Evolutionary conservation across 2,113 vertebrate genomes (phyloP).

Genomic region (Alectura lathami): DNA sequence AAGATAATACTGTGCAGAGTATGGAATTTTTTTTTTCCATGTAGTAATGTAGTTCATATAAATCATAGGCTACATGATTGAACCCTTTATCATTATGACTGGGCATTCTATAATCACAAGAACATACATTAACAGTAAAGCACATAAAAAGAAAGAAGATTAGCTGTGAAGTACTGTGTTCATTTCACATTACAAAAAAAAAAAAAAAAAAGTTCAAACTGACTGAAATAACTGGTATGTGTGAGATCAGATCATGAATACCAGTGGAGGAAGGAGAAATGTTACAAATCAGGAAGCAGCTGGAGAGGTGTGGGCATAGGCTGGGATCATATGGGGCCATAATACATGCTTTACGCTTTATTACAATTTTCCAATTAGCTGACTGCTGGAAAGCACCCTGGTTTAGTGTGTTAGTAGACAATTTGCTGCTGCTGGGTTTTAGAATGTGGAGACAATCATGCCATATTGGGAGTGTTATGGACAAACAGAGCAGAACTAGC

Average conservation of each 20-base stretch:
- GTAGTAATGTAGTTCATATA: constrained; percentile 54
- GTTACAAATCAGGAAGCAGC: constrained; percentile 53
- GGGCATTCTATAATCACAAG: constrained; percentile 58
- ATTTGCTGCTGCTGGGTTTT: constrained; percentile 50
- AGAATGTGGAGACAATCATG: constrained; percentile 40
- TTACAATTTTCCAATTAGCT: constrained; percentile 65
- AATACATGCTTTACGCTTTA: constrained; percentile 19
- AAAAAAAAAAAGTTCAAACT: constrained; percentile 31
- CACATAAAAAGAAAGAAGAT: constrained; percentile 57
- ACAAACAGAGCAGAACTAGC: constrained; percentile 70
- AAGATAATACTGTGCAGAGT: constrained; percentile 40
- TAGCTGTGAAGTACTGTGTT: constrained; percentile 55
- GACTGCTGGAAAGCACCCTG: constrained; percentile 34
- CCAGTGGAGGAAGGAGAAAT: constrained; percentile 27
- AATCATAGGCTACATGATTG: constrained; percentile 67
- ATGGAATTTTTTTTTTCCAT: constrained; percentile 30
- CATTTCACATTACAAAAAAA: constrained; percentile 4
- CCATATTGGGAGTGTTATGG: constrained; percentile 65
- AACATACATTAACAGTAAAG: constrained; percentile 60
- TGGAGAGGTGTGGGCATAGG: constrained; percentile 22
- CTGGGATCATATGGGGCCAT: constrained; percentile 14
- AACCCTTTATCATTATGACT: constrained; percentile 58
- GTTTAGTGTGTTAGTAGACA: constrained; percentile 17
- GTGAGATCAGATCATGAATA: constrained; percentile 49
- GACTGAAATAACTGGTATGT: not conserved